Base-by-base conservation (phyloP, 64 coral and sea anemone genomes). In the Hydrozoanthus tunicans region DNA sequence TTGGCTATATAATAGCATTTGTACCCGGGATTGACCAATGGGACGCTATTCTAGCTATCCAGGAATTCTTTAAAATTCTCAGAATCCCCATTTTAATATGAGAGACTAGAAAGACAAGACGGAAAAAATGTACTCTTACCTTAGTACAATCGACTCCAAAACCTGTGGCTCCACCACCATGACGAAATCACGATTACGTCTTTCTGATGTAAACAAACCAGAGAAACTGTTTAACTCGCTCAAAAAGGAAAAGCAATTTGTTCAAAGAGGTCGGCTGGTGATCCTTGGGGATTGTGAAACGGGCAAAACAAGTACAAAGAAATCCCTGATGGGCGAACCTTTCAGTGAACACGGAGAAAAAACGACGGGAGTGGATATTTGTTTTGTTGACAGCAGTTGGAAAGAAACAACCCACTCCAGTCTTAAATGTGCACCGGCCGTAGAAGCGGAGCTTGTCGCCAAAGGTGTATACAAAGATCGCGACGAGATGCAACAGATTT, bases 221-320 rank as follows among this genome's bases (percentile, higher is more conserved):
- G 32, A 27, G 23, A 32, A 62, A 13, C n/a, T 81, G 13, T 20
- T 77, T 13, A 6, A 63, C 8, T 81, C 60, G 9, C 9, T 63
- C 58, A 25, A 56, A 20, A 8, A 63, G 9, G 5, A 1, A 17
- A 81, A 61, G 27, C 79, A 81, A 32, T 59, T 10, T 4, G 14
- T 81, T 43, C 79, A 81, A 51, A 20, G 54, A 14, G 78, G 78
- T 57, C 78, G 78, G 4, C 57, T 80, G 9, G 15, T 59, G 57
- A 6, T 81, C 3, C 79, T 81, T 12, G 79, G 79, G 1, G 58
- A 81, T 81, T 51, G 15, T 15, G 9, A 63, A 15, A 59, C 79
- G 13, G 79, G 79, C 8, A 81, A 81, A 8, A 81, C 79, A 81
- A 81, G 79, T 6, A 81, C 79, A 81, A 64, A 61, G 79, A 81